Conservation (phyloP, 1,140 invertebrate genomes). For the Agrilus planipennis region DNA sequence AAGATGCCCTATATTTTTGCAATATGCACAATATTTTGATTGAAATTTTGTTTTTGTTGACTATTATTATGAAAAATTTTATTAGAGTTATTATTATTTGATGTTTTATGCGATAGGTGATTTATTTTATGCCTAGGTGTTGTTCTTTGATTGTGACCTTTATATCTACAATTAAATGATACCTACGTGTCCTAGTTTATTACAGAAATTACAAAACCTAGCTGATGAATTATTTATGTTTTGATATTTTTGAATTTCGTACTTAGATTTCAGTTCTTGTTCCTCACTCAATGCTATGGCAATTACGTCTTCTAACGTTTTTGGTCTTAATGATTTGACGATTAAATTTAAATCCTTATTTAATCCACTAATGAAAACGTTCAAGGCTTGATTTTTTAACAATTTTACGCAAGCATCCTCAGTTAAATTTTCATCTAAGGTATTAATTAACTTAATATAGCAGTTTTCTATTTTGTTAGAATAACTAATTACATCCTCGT, state of each 20-base stretch:
- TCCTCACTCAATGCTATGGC: conserved; percentile 1
- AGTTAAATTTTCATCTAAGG: conserved; percentile 14
- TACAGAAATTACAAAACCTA: conserved; percentile 14
- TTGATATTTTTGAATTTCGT: conserved; percentile 15
- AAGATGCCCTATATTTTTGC: conserved; percentile 14
- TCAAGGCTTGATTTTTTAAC: conserved; percentile 19
- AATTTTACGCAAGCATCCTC: conserved; percentile 16
- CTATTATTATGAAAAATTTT: too few species aligned
- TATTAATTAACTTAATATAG: conserved; percentile 20
- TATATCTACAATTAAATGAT: conserved; percentile 7
- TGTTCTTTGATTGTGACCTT: background rate
- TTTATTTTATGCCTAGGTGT: background rate
- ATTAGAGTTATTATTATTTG: too few species aligned
- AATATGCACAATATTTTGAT: conserved; percentile 12
- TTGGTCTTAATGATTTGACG: conserved; percentile 18
- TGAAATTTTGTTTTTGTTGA: too few species aligned
- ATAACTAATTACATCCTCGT: conserved; percentile 17
- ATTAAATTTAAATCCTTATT: conserved; percentile 7
- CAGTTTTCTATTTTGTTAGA: conserved; percentile 19
- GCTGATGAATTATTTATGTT: conserved; percentile 8
- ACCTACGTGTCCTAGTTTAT: conserved; percentile 14
- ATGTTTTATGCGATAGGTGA: too few species aligned
- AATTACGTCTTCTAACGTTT: conserved; percentile 3
- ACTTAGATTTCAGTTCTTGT: conserved; percentile 12
- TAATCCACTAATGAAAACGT: conserved; percentile 18